Conservation (phyloP, 2,888 invertebrate species). For the Mechanitis messenoides region DNA sequence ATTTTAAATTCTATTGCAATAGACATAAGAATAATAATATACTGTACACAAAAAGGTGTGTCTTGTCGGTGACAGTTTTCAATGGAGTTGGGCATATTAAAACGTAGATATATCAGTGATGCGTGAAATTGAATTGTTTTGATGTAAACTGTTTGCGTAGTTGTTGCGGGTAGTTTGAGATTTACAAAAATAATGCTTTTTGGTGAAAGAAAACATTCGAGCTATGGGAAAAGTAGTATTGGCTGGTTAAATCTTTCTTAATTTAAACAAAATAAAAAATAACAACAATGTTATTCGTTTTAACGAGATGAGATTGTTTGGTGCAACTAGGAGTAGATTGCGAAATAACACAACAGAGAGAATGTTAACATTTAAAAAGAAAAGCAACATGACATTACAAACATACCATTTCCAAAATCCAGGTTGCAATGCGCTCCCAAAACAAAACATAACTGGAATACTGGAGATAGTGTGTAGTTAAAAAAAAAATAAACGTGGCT, state of each 20-base stretch:
- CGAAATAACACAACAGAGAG: no score
- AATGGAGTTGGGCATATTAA: conserved; percentile 27
- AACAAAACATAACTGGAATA: not conserved
- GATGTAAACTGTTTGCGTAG: conserved; percentile 2
- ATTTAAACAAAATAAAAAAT: no score
- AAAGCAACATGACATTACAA: not conserved
- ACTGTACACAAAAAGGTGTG: conserved; percentile 20
- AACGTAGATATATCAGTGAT: conserved; percentile 19
- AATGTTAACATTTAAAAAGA: no score
- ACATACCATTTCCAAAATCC: not conserved
- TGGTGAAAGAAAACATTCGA: no score
- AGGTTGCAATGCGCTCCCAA: not conserved
- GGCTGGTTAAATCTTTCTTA: no score
- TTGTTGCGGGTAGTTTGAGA: no score
- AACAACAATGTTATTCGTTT: no score
- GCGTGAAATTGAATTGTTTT: conserved; percentile 19
- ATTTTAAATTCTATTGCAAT: conserved; percentile 10
- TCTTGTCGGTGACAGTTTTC: conserved; percentile 25
- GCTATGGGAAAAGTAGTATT: no score
- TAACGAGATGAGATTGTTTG: no score
- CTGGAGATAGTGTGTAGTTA: conserved; percentile 2
- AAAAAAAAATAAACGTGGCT: conserved; percentile 13
- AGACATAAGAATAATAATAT: conserved; percentile 1
- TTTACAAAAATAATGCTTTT: no score
- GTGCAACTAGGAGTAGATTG: no score